Conservation (phyloP, 2,797 vertebrate genomes). For the Acrossocheilus fasciatus region DNA sequence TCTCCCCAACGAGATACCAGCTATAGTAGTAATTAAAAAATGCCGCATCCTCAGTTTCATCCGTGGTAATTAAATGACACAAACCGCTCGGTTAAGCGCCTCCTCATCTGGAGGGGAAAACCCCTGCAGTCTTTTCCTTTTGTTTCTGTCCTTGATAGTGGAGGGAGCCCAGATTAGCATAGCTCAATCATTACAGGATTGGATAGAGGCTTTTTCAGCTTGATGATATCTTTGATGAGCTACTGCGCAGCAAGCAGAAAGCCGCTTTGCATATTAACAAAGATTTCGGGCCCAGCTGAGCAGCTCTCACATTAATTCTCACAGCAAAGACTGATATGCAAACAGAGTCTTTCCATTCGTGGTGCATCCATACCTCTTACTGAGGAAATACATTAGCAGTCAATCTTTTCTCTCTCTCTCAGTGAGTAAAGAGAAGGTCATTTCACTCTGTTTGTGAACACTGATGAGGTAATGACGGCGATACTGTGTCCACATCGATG, state of each 20-base stretch:
- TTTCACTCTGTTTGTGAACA: slow-evolving; percentile 26
- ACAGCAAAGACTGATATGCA: slow-evolving; percentile 50
- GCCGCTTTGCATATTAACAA: slow-evolving; percentile 53
- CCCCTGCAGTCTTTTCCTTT: slow-evolving; percentile 51
- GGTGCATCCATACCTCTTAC: neutral
- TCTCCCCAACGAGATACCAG: slow-evolving; percentile 26
- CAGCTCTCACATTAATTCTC: slow-evolving; percentile 59
- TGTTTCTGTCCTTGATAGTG: slow-evolving; percentile 56
- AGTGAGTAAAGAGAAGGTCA: slow-evolving; percentile 53
- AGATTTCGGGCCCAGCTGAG: slow-evolving; percentile 53
- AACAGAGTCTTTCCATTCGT: slow-evolving; percentile 56
- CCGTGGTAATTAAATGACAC: slow-evolving; percentile 56
- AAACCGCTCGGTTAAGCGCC: slow-evolving; percentile 49
- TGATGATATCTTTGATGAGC: slow-evolving; percentile 61
- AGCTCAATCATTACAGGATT: slow-evolving; percentile 58
- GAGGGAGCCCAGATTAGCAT: slow-evolving; percentile 51
- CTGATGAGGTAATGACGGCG: slow-evolving; percentile 34
- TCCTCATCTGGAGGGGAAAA: slow-evolving; percentile 50
- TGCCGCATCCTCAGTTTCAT: slow-evolving; percentile 43
- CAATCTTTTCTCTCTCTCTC: slow-evolving; percentile 48
- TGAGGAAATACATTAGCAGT: slow-evolving; percentile 49
- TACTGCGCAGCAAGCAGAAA: slow-evolving; percentile 32
- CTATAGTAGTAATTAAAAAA: slow-evolving; percentile 55
- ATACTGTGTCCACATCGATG: slow-evolving; percentile 26
- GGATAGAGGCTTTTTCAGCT: slow-evolving; percentile 47